Evolutionary conservation across 2,113 vertebrate species (phyloP).

Genomic region (Strix aluco): DNA sequence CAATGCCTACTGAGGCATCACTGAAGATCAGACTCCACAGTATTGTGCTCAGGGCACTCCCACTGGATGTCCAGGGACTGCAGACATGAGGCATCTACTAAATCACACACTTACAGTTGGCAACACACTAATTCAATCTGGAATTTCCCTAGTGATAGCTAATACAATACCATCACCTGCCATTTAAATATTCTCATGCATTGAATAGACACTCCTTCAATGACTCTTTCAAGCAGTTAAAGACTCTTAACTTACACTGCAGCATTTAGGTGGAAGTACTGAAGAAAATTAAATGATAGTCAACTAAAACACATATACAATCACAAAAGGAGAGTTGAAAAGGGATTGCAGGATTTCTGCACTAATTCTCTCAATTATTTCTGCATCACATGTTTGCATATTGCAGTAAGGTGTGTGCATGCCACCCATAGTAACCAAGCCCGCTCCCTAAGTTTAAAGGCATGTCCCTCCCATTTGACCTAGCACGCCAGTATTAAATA

Average conservation of each 20-base stretch:
- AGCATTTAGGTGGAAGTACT: not conserved
- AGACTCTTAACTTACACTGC: not conserved
- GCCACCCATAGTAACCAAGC: not conserved
- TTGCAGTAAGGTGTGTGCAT: not conserved
- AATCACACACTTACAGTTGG: not conserved
- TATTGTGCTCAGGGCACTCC: not conserved
- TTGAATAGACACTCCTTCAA: not conserved
- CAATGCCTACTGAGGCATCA: not conserved
- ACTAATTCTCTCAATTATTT: constrained; percentile 30
- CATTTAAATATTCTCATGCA: not conserved
- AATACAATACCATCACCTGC: not conserved
- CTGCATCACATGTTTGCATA: not conserved
- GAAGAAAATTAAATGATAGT: not conserved
- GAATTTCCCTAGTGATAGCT: not conserved
- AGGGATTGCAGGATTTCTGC: not conserved
- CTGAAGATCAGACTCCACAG: not conserved
- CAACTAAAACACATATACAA: not conserved
- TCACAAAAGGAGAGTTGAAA: not conserved
- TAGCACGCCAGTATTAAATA: not conserved
- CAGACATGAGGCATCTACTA: not conserved
- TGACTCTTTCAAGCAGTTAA: not conserved
- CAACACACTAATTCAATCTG: not conserved
- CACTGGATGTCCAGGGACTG: not conserved
- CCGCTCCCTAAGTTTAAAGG: not conserved
- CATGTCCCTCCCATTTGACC: not conserved